Conservation (phyloP, 2,797 vertebrate species). For the Lepus oiostolus region DNA sequence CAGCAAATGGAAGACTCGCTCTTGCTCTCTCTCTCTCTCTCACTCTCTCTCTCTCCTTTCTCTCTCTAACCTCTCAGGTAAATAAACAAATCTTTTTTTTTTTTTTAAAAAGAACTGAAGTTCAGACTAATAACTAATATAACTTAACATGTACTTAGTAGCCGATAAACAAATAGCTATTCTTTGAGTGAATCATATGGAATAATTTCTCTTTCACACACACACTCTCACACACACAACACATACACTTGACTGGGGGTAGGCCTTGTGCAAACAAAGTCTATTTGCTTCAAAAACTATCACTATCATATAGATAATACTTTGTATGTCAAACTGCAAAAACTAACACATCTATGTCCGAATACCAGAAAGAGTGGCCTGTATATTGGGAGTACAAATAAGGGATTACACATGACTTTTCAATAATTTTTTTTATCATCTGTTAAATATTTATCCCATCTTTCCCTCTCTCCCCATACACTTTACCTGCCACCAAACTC, state of each 20-base stretch:
- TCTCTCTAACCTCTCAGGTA: too few relatives aligned
- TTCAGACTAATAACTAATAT: neutral
- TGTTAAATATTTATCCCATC: neutral
- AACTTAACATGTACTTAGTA: neutral
- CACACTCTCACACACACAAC: neutral
- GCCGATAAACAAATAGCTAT: neutral
- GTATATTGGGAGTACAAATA: neutral
- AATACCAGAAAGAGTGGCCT: neutral
- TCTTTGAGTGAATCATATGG: neutral
- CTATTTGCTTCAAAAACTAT: neutral
- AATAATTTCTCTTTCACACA: neutral
- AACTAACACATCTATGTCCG: neutral
- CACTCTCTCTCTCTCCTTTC: too few relatives aligned
- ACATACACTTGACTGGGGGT: neutral
- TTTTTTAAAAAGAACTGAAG: too few relatives aligned
- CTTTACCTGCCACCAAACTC: neutral
- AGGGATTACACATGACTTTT: neutral
- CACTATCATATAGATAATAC: neutral
- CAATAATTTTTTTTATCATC: neutral
- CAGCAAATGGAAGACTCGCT: too few relatives aligned
- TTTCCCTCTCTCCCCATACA: neutral
- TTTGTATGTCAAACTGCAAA: neutral
- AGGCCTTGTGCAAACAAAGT: neutral
- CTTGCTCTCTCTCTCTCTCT: too few relatives aligned
- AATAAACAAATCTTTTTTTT: too few relatives aligned